These are phyloP conservation scores for Parascotia fuliginaria DNA, from an alignment of 2,888 invertebrate species.

Conservation along the genomic window DNA sequence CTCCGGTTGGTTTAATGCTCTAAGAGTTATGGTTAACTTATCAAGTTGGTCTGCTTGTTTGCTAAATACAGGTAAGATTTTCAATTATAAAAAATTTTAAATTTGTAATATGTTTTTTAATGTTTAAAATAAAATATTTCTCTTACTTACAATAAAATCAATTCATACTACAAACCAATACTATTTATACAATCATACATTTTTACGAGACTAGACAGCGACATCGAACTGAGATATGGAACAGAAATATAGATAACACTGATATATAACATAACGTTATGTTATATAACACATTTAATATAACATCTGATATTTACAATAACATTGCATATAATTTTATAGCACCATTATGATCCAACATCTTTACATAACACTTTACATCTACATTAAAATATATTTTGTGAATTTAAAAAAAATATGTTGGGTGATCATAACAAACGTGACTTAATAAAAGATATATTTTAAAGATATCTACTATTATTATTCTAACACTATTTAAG, in stretches of 20 bases:
- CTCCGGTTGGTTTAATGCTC: too few relatives aligned
- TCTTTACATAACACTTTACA: conserved; percentile 21
- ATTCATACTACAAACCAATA: conserved; percentile 71
- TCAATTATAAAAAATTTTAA: not conserved
- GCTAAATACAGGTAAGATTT: too few relatives aligned
- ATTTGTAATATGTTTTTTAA: conserved; percentile 53
- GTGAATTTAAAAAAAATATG: not conserved
- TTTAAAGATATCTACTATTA: too few relatives aligned
- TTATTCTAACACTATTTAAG: too few relatives aligned
- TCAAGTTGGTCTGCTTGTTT: too few relatives aligned
- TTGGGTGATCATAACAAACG: not conserved
- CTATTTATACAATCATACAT: conserved; percentile 60
- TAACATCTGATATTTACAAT: conserved; percentile 42
- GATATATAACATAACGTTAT: conserved; percentile 27
- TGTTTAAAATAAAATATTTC: conserved; percentile 70
- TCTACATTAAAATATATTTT: not conserved
- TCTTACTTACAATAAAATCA: conserved; percentile 71
- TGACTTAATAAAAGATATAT: too few relatives aligned
- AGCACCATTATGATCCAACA: conserved; percentile 72
- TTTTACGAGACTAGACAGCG: conserved; percentile 82
- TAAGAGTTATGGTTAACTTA: too few relatives aligned
- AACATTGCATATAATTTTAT: conserved; percentile 18
- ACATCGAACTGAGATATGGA: conserved; percentile 71
- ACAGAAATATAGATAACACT: conserved; percentile 37
- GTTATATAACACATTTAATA: conserved; percentile 29